Percentiles rank a stretch among this genome's conserved stretches.
These are phyloP conservation scores for Pachycephala philippinensis DNA, from an alignment of 2,113 vertebrate genomes.

Conservation along the genomic window DNA sequence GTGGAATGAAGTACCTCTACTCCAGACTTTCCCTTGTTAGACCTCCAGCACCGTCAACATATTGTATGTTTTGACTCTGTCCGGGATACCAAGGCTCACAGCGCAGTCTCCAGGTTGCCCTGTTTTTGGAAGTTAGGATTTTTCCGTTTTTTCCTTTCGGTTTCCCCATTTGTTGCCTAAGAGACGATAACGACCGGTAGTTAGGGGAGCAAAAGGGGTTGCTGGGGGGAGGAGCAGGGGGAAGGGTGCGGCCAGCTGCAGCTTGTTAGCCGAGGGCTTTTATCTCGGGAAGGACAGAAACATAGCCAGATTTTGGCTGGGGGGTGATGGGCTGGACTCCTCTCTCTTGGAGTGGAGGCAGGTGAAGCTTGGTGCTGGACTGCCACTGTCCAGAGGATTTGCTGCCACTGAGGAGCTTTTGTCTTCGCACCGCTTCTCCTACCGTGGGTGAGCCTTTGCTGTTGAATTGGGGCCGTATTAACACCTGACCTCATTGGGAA, in stretches of 20 bases:
- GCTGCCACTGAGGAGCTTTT: neutral
- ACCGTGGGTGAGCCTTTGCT: neutral
- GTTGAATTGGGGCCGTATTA: neutral
- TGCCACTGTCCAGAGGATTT: rapidly evolving
- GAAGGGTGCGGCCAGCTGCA: neutral
- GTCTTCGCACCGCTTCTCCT: neutral
- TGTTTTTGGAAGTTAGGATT: neutral
- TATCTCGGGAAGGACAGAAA: neutral
- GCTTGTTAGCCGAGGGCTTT: neutral
- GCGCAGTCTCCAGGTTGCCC: neutral
- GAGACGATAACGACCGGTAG: neutral
- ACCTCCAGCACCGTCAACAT: neutral
- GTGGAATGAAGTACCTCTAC: neutral
- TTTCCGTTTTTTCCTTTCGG: neutral
- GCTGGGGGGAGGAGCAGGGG: neutral
- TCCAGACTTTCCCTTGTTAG: neutral
- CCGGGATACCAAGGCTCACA: neutral
- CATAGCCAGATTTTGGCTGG: neutral
- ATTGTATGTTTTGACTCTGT: neutral
- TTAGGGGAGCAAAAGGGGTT: neutral
- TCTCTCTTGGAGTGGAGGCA: too few relatives aligned
- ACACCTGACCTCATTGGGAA: neutral
- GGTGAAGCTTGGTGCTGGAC: neutral
- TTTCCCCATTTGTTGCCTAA: neutral
- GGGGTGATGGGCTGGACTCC: rapidly evolving